Percentiles rank a stretch among this genome's conserved stretches.
These are phyloP conservation scores for Slavum lentiscoides DNA, from an alignment of 2,888 invertebrate species.

Conservation along the genomic window DNA sequence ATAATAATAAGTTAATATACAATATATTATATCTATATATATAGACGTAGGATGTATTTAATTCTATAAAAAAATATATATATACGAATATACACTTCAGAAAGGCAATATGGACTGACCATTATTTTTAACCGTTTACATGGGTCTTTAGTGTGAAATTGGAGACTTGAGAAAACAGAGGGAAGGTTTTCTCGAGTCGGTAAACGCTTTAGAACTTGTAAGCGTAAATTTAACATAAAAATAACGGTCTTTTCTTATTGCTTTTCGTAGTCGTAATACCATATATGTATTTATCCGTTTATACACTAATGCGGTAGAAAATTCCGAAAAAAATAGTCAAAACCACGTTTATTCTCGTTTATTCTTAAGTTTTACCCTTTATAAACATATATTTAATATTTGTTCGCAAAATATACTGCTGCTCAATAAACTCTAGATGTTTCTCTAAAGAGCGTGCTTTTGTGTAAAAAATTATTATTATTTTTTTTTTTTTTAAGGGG, in stretches of 20 bases:
- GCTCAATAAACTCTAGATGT: slow-evolving; percentile 29
- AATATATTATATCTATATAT: not conserved
- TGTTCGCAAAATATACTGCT: slow-evolving; percentile 26
- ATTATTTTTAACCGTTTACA: slow-evolving; percentile 46
- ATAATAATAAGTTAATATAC: not conserved
- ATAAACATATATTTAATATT: not conserved
- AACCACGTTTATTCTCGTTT: not conserved
- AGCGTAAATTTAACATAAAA: slow-evolving; percentile 32
- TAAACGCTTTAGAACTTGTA: slow-evolving; percentile 36
- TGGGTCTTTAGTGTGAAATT: slow-evolving; percentile 12
- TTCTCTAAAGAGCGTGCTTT: slow-evolving; percentile 25
- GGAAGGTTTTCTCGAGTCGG: slow-evolving; percentile 46
- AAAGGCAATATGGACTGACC: slow-evolving; percentile 36
- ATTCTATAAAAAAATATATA: too few species aligned
- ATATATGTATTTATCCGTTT: too few species aligned
- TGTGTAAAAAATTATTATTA: not conserved
- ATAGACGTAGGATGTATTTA: slow-evolving; percentile 11
- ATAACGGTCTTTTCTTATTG: slow-evolving; percentile 38
- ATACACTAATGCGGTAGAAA: not conserved
- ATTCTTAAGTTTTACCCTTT: not conserved
- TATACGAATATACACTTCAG: not conserved
- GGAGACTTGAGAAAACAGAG: slow-evolving; percentile 43
- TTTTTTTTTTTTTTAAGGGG: too few species aligned
- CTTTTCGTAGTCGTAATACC: slow-evolving; percentile 30
- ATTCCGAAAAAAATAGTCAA: not conserved